phyloP scores from a whole-genome alignment of 2,888 invertebrate species.

The Congeria kusceri region DNA sequence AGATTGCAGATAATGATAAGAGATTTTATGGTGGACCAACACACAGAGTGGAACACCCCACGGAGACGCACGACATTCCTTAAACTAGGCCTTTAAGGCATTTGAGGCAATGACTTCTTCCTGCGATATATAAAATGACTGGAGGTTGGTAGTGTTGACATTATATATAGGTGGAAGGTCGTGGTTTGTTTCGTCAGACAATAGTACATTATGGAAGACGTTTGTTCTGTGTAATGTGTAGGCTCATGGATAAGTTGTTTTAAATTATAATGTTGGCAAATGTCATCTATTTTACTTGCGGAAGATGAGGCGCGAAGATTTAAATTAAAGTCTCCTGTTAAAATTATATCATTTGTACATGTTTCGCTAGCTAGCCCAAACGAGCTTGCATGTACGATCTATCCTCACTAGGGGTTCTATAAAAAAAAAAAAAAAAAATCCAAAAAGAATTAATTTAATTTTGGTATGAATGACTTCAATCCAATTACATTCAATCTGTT shows the following conservation, averaged over 20 bases:
- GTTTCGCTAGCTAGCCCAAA: constrained; percentile 6
- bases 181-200: neutral
- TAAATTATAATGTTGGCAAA: constrained; percentile 16
- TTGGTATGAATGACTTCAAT: neutral
- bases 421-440: no score
- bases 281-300: neutral
- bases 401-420: neutral
- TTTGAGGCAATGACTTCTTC: no score
- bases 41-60: no score
- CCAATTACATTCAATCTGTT: neutral
- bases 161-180: no score
- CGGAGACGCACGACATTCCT: no score
- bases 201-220: constrained; percentile 16
- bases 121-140: no score
- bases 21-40: no score
- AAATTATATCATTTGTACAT: constrained; percentile 1
- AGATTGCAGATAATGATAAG: no score
- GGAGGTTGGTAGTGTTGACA: no score
- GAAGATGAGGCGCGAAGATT: constrained; percentile 4
- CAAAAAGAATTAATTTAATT: no score
- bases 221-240: constrained; percentile 23
- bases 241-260: constrained; percentile 21
- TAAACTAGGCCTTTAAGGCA: no score
- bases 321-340: constrained; percentile 27
- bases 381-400: neutral